Evolutionary conservation across 2,797 vertebrate species (phyloP), one percentile per base, ranked within the genome.

Genomic region (Bradypus variegatus): DNA sequence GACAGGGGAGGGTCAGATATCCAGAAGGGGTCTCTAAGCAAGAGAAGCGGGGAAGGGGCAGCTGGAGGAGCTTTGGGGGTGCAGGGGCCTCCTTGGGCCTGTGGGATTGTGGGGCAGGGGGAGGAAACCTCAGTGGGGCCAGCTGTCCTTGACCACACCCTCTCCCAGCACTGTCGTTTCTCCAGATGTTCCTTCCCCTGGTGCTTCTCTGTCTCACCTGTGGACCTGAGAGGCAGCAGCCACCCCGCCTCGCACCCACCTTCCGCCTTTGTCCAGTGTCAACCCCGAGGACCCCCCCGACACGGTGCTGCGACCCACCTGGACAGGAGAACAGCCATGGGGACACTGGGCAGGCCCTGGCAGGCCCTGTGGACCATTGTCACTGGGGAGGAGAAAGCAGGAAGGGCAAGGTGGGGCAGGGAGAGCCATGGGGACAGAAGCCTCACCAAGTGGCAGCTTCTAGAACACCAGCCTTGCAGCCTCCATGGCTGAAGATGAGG

Each of bases 1-100:
- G 29, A 8, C 1, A 1, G 31, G 12, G 33, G 0, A 8, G 25
- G 4, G 31, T 5, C 78, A 48, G 81, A 5, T 1, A 0, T 38
- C 38, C 53, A 27, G 64, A 36, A 62, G 19, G 0, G 13, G 70
- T 13, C 21, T 29, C 50, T 14, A 4, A 38, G 60, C 18, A 64
- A 38, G n/a, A 78, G 38, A 45, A 53, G 50, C 5, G 27, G 69
- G 3, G 16, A 19, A 29, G 27, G 3, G 15, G 21, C 0, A 10
- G 31, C 12, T 0, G 2, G 62, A 72, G 69, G 69, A 27, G 5
- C 2, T 8, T 16, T 16, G 18, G 48, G 38, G n/a, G 38, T 12
- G 3, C 23, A 27, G 10, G 58, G 2, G 1, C 5, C 11, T 6
- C 48, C 50, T 16, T 0, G 18, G 64, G 53, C 21, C 53, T n/a